Evolutionary conservation across 2,888 invertebrate species (phyloP).

Genomic region (Carterocephalus palaemon): DNA sequence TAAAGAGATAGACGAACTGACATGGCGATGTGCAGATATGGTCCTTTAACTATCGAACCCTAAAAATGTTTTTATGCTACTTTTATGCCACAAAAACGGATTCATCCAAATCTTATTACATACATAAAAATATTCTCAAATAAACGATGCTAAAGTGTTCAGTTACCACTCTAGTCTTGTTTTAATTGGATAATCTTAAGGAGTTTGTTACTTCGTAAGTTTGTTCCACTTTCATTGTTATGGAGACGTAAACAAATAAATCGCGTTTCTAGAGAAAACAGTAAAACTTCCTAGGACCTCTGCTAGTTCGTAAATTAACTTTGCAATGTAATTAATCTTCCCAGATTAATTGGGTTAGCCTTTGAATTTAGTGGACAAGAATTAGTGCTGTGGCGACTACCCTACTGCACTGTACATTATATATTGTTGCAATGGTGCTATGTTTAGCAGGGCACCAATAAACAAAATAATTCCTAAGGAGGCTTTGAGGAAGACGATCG

Average conservation of each 20-base stretch:
- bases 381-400: background rate
- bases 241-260: conserved; percentile 54
- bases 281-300: conserved; percentile 17
- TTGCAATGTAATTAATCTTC: conserved; percentile 13
- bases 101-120: too few species aligned
- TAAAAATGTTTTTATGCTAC: too few species aligned
- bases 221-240: conserved; percentile 43
- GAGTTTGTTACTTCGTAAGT: conserved; percentile 31
- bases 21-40: too few species aligned
- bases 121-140: conserved; percentile 2
- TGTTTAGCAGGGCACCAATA: too few species aligned
- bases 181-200: conserved; percentile 55
- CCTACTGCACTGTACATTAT: too few species aligned
- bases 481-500: too few species aligned
- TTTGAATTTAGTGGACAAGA: conserved; percentile 3
- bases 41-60: too few species aligned
- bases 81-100: too few species aligned
- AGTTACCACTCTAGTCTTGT: conserved; percentile 43
- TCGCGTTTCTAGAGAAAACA: conserved; percentile 32
- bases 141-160: conserved; percentile 27
- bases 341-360: conserved; percentile 13
- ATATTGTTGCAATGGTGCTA: too few species aligned
- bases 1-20: too few species aligned
- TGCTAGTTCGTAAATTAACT: conserved; percentile 12
- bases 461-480: too few species aligned